Percentiles rank a stretch among this genome's conserved stretches.
phyloP scores from a whole-genome alignment of 2,113 vertebrate species.

The Struthidea cinerea region DNA sequence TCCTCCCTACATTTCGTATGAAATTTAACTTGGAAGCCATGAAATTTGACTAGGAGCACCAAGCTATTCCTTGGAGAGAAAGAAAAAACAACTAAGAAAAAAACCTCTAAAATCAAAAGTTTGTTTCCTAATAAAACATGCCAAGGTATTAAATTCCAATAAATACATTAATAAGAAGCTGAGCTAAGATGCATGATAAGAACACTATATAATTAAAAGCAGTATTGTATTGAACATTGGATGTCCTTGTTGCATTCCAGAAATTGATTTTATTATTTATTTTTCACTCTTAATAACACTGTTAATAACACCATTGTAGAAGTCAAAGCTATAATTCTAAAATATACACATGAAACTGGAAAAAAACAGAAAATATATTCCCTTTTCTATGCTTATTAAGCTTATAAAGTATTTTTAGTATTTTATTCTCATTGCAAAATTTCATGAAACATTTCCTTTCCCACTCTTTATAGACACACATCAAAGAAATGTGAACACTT shows the following conservation, averaged over 20 bases:
- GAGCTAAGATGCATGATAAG: neutral
- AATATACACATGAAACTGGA: neutral
- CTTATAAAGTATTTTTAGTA: neutral
- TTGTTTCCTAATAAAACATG: neutral
- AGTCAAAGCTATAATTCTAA: neutral
- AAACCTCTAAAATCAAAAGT: neutral
- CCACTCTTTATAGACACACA: neutral
- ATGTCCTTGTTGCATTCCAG: neutral
- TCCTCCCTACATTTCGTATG: fast-evolving
- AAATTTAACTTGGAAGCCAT: neutral
- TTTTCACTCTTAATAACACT: neutral
- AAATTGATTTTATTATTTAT: neutral
- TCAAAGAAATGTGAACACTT: neutral
- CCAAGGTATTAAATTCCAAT: neutral
- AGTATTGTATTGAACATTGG: neutral
- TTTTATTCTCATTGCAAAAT: neutral
- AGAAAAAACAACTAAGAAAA: neutral
- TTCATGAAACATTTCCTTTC: neutral
- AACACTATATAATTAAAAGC: neutral
- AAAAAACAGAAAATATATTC: neutral
- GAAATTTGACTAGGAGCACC: neutral
- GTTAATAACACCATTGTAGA: neutral
- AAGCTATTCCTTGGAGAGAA: neutral
- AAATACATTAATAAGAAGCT: neutral
- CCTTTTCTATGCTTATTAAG: neutral